Conservation (phyloP, 2,113 vertebrate genomes). For the Leucopternis melanops region DNA sequence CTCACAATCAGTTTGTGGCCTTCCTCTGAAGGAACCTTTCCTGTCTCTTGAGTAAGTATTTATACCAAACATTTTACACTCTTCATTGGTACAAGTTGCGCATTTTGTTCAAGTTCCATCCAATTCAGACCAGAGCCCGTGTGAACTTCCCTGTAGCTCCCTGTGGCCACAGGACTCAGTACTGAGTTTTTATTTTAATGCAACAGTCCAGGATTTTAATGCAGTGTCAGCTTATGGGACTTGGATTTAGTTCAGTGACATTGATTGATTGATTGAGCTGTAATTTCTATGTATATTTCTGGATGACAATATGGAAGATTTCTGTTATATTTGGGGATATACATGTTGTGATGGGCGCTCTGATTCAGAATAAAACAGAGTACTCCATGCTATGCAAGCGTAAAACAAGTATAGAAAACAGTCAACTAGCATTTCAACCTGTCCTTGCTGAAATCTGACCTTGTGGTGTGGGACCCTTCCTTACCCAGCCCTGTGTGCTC, state of each 20-base stretch:
- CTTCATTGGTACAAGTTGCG: neutral
- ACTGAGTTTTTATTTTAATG: neutral
- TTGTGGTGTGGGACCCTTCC: neutral
- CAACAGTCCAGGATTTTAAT: neutral
- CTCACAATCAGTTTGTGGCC: conserved; percentile 41
- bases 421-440: neutral
- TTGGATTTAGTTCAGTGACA: neutral
- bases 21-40: conserved; percentile 33
- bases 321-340: neutral
- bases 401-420: neutral
- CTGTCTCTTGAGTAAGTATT: conserved; percentile 62
- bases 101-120: neutral
- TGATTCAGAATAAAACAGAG: neutral
- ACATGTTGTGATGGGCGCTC: neutral
- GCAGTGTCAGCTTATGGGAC: neutral
- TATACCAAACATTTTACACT: neutral
- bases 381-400: neutral
- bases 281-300: neutral
- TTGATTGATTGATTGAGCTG: neutral
- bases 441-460: neutral
- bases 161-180: neutral
- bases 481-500: neutral
- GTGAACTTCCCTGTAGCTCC: neutral
- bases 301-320: neutral
- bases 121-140: neutral